Conservation (phyloP, 2,888 invertebrate genomes). For the Apodemia duryi region DNA sequence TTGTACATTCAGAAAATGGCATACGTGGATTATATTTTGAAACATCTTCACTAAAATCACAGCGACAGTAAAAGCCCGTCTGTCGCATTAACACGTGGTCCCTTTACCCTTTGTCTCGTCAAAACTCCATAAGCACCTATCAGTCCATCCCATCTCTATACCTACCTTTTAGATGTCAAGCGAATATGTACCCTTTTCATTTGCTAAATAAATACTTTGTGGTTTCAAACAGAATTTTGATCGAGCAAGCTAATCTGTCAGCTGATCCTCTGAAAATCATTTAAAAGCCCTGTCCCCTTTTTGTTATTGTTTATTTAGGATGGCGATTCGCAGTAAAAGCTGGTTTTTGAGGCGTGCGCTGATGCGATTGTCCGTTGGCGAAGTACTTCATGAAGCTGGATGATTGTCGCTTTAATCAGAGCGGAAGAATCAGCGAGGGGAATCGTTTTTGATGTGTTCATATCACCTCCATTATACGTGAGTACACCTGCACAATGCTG, state of each 20-base stretch:
- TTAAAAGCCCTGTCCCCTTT: conserved; percentile 70
- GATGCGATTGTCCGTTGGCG: conserved; percentile 70
- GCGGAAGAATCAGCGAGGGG: conserved; percentile 1
- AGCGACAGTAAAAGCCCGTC: conserved; percentile 25
- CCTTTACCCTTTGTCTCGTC: conserved; percentile 59
- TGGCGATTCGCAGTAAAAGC: conserved; percentile 67
- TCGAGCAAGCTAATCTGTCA: conserved; percentile 72
- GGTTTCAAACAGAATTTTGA: conserved; percentile 33
- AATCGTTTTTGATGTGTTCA: conserved; percentile 14
- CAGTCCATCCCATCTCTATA: conserved; percentile 34
- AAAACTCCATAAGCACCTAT: conserved; percentile 72
- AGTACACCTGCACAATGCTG: conserved; percentile 18
- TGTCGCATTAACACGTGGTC: conserved; percentile 58
- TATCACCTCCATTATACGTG: conserved; percentile 13
- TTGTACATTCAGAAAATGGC: not conserved
- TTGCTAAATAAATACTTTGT: conserved; percentile 20
- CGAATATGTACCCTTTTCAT: conserved; percentile 23
- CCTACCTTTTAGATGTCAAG: conserved; percentile 16
- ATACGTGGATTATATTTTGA: conserved; percentile 22
- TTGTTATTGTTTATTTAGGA: conserved; percentile 79
- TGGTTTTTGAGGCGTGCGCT: conserved; percentile 70
- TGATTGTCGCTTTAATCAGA: conserved; percentile 20
- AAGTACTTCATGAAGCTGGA: conserved; percentile 39
- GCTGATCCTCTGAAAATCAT: conserved; percentile 73
- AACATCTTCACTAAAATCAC: conserved; percentile 23